Evolutionary conservation across 2,797 vertebrate genomes (phyloP).

Genomic region (Todus mexicanus): DNA sequence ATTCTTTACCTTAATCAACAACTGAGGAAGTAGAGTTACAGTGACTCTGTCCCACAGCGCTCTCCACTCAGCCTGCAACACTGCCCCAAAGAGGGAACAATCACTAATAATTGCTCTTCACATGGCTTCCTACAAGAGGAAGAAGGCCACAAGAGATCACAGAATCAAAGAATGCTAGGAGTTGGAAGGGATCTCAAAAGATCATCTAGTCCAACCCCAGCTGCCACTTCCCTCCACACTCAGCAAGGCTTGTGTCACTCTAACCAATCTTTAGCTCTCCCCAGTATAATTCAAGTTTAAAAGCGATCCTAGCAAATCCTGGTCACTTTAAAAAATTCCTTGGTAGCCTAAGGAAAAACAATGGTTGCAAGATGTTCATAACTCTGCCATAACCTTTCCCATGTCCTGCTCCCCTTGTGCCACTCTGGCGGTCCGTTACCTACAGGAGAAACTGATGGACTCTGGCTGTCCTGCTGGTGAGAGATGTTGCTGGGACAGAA

Average conservation of each 20-base stretch:
- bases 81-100: background rate
- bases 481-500: background rate
- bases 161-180: no score
- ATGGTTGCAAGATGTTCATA: background rate
- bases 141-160: background rate
- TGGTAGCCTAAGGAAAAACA: background rate
- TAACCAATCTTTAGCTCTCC: background rate
- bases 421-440: background rate
- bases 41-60: accelerated
- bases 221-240: background rate
- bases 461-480: background rate
- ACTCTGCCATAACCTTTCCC: background rate
- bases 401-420: background rate
- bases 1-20: background rate
- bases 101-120: accelerated
- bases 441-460: background rate
- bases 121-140: background rate
- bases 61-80: background rate
- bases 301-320: background rate
- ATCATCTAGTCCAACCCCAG: no score
- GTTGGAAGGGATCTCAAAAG: no score
- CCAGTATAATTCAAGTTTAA: background rate
- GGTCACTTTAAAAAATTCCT: background rate
- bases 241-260: background rate
- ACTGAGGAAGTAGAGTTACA: background rate